These are phyloP conservation scores for Lochmaea capreae DNA, from an alignment of 2,888 invertebrate species.

Conservation along the genomic window DNA sequence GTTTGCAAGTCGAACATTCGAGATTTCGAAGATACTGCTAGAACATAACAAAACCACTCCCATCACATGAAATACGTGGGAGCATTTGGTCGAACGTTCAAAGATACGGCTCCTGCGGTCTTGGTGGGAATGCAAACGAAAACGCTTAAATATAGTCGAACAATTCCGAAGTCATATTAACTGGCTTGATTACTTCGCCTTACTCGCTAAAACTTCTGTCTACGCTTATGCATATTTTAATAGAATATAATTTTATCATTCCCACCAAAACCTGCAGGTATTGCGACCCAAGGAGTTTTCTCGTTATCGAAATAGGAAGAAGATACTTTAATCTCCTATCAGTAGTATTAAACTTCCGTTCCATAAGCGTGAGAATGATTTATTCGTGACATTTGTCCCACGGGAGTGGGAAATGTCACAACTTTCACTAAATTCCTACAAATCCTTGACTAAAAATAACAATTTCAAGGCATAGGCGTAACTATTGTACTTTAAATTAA, in stretches of 20 bases:
- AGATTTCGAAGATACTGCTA: too few relatives aligned
- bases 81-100: too few relatives aligned
- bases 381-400: constrained; percentile 54
- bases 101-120: too few relatives aligned
- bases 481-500: neutral
- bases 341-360: constrained; percentile 49
- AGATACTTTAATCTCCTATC: constrained; percentile 40
- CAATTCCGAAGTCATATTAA: constrained; percentile 32
- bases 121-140: too few relatives aligned
- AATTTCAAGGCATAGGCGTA: constrained; percentile 1
- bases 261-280: constrained; percentile 49
- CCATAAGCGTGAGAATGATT: constrained; percentile 48
- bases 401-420: constrained; percentile 50
- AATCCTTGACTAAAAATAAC: constrained; percentile 49
- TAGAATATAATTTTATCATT: constrained; percentile 36
- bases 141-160: constrained; percentile 33
- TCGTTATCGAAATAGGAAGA: too few relatives aligned
- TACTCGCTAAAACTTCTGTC: constrained; percentile 30
- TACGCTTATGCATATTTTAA: constrained; percentile 41
- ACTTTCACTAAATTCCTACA: constrained; percentile 45
- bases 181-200: constrained; percentile 33
- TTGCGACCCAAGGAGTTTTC: constrained; percentile 52
- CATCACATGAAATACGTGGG: too few relatives aligned
- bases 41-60: too few relatives aligned
- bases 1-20: too few relatives aligned